Evolutionary conservation across 2,888 invertebrate species (phyloP).

Genomic region (Oscheius myriophilus): DNA sequence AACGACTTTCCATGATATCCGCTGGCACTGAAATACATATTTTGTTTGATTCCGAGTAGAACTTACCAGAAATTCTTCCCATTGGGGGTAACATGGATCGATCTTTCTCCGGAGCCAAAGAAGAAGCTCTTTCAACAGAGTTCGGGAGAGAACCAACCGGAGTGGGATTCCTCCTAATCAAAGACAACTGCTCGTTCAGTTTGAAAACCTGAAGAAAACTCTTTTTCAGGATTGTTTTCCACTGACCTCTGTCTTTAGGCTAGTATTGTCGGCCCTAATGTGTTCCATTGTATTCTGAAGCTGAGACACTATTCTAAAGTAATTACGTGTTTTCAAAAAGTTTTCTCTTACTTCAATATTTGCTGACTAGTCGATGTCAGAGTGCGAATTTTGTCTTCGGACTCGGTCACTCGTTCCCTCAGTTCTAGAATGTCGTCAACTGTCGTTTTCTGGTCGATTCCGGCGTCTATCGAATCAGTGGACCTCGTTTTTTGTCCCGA

Average conservation of each 20-base stretch:
- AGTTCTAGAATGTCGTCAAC: slow-evolving; percentile 29
- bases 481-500: slow-evolving; percentile 28
- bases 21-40: slow-evolving; percentile 5
- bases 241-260: slow-evolving; percentile 23
- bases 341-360: slow-evolving; percentile 21
- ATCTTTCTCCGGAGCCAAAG: slow-evolving; percentile 24
- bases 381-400: slow-evolving; percentile 15
- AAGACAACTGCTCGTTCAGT: slow-evolving; percentile 20
- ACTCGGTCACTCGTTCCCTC: slow-evolving; percentile 16
- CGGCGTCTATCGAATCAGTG: slow-evolving; percentile 25
- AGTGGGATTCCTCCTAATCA: slow-evolving; percentile 15
- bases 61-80: slow-evolving; percentile 17
- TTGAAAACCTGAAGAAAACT: slow-evolving; percentile 24
- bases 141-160: slow-evolving; percentile 1
- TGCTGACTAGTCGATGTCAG: slow-evolving; percentile 21
- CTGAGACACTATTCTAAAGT: slow-evolving; percentile 23
- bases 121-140: slow-evolving; percentile 16
- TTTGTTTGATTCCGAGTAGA: neutral
- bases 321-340: neutral
- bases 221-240: too few relatives aligned
- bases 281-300: slow-evolving; percentile 27
- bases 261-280: slow-evolving; percentile 23
- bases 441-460: slow-evolving; percentile 7
- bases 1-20: slow-evolving; percentile 14
- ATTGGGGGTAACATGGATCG: neutral